Evolutionary conservation across 2,113 vertebrate genomes (phyloP), one percentile per base, ranked within the genome.

Genomic region (Neotragus moschatus): DNA sequence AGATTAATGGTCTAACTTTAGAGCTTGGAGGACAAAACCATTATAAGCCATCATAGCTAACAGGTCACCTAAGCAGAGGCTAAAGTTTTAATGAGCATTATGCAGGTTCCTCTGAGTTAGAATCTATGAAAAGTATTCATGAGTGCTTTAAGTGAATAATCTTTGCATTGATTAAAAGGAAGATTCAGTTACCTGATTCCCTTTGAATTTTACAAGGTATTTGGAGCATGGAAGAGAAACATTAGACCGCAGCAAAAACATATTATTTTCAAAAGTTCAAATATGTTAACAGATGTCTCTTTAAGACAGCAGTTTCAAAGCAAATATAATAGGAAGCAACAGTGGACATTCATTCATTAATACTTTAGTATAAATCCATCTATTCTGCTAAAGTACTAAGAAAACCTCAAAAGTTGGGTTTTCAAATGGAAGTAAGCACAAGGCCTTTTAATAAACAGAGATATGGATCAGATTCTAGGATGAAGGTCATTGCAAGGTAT

Each of bases 1-100:
- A 84, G 51, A 96, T 96, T 84, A 96, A 60, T 73, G 9, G 8
- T 84, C 55, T 93, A 91, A 88, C 55, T 84, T 56, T 49, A 94
- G 53, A 58, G 9, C 14, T 88, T 91, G 91, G 25, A 96, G 36
- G 12, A 84, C 39, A 91, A 93, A 97, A 75, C 79, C 26, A 84
- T 87, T 82, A 36, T 49, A 61, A 39, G 23, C 3, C 45, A 84
- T 66, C 21, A 33, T 5, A 61, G 39, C 26, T 81, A 91, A 86
- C 11, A 63, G 47, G 19, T 30, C 79, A 80, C 39, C n/a, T 81
- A 77, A 90, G 85, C 28, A 88, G 47, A 90, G 2, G 56, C 10
- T 88, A 61, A 90, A 63, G 11, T 84, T 92, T 94, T 94, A 96
- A 91, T 49, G 47, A 96, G 2, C 36, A 80, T 58, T 94, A 66